Evolutionary conservation across 2,797 vertebrate species (phyloP), one percentile per base, ranked within the genome.

Genomic region (Darevskia nairensis): DNA sequence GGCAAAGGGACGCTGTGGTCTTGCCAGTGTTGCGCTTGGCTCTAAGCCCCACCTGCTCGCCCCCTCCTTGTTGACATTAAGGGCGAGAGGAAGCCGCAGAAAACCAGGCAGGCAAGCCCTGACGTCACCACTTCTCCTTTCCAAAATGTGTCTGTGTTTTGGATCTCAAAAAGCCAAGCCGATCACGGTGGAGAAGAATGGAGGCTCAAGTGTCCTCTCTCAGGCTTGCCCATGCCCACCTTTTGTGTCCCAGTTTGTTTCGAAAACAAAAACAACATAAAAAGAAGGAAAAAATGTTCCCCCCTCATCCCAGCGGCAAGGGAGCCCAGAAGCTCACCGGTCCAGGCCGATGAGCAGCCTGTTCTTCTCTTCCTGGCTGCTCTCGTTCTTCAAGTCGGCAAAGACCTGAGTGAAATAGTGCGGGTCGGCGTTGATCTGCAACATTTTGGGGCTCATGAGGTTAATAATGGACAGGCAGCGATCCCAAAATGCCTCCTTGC

Each of bases 381-480:
- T 98, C 96, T 99, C 98, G 32, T 98, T 98, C 97, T 99, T 99
- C 94, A 99, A 97, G 96, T 99, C 98, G 2, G 99, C 98, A 79
- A 99, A 99, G 95, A 99, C 98, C 98, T 99, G 99, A 86, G 99
- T 99, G 97, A 99, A 99, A 97, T 98, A 99, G 94, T 99, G 98
- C 19, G 99, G 98, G 96, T 99, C 99, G 0, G 98, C 98, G 92
- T 99, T 99, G 97, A 99, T 98, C 97, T 98, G 98, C 90, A 99
- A 98, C 99, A 99, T 99, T 97, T 99, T 99, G 90, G 97, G 96
- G 89, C 98, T 99, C 98, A 99, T 99, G 96, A 98, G 97, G 96
- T 98, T 98, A 97, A 99, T 99, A 95, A 99, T 98, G 91, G 98
- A 98, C 93, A 99, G 97, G 96, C 99, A 99, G 94, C 98, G 98